These are phyloP conservation scores for Cataglyphis livida DNA, from an alignment of 2,888 invertebrate genomes.

Conservation along the genomic window DNA sequence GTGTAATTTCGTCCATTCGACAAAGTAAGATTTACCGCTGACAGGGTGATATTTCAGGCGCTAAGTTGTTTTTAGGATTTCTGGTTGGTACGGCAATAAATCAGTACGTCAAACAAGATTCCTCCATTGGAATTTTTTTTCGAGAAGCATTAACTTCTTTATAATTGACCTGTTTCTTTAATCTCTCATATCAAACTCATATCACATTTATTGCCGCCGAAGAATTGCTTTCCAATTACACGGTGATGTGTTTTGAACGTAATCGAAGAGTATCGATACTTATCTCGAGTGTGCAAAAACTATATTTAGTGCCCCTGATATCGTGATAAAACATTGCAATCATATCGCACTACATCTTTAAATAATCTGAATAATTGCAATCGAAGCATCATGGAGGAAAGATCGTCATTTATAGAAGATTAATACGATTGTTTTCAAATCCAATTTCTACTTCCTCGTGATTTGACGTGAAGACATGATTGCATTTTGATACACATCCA, in stretches of 20 bases:
- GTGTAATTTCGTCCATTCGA: constrained; percentile 43
- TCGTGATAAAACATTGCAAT: background rate
- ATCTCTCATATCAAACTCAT: constrained; percentile 3
- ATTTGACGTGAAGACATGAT: constrained; percentile 15
- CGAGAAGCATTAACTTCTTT: constrained; percentile 14
- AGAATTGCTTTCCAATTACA: constrained; percentile 27
- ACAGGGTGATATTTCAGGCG: constrained; percentile 37
- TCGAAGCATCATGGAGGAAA: background rate
- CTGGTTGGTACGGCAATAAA: constrained; percentile 29
- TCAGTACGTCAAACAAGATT: constrained; percentile 42
- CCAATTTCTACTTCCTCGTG: constrained; percentile 11
- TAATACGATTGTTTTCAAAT: constrained; percentile 12
- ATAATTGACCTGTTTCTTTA: constrained; percentile 42
- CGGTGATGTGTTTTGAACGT: background rate
- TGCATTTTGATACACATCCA: background rate
- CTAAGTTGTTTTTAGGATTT: constrained; percentile 48
- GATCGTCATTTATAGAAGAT: background rate
- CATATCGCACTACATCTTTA: background rate
- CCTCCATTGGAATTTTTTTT: constrained; percentile 1
- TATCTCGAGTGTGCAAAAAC: background rate
- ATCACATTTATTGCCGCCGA: constrained; percentile 1
- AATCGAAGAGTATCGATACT: background rate
- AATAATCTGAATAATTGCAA: background rate
- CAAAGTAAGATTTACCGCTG: constrained; percentile 46
- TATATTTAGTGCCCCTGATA: background rate